phyloP scores from a whole-genome alignment of 2,113 vertebrate genomes.

The Thomomys bottae region DNA sequence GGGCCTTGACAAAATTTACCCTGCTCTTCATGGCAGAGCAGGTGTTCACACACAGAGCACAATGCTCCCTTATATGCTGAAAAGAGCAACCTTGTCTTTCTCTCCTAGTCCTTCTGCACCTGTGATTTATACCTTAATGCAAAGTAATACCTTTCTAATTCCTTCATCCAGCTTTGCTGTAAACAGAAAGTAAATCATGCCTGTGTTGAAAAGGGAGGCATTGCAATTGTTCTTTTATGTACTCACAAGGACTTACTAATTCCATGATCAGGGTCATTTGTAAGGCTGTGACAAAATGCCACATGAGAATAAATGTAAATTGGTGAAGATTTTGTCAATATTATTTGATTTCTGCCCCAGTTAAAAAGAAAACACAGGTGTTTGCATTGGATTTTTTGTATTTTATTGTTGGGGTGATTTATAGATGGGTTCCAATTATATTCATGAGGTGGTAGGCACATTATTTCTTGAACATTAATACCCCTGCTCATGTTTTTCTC shows the following conservation, averaged over 20 bases:
- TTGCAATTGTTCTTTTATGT: background rate
- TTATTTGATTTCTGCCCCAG: background rate
- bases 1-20: constrained; percentile 50
- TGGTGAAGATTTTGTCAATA: background rate
- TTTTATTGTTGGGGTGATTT: too few relatives aligned
- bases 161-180: background rate
- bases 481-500: too few relatives aligned
- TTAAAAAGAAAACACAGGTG: background rate
- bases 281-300: background rate
- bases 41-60: background rate
- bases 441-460: too few relatives aligned
- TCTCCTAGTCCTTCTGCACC: background rate
- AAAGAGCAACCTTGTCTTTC: constrained; percentile 28
- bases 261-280: background rate
- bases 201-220: background rate
- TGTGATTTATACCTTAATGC: background rate
- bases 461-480: too few relatives aligned
- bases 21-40: background rate
- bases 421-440: too few relatives aligned
- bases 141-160: background rate
- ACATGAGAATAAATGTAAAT: background rate
- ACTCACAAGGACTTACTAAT: background rate
- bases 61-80: background rate
- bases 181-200: constrained; percentile 1
- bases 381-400: background rate